Evolutionary conservation across 2,888 invertebrate species (phyloP), one percentile per base, ranked within the genome.

Genomic region (Lasioglossum lativentre): DNA sequence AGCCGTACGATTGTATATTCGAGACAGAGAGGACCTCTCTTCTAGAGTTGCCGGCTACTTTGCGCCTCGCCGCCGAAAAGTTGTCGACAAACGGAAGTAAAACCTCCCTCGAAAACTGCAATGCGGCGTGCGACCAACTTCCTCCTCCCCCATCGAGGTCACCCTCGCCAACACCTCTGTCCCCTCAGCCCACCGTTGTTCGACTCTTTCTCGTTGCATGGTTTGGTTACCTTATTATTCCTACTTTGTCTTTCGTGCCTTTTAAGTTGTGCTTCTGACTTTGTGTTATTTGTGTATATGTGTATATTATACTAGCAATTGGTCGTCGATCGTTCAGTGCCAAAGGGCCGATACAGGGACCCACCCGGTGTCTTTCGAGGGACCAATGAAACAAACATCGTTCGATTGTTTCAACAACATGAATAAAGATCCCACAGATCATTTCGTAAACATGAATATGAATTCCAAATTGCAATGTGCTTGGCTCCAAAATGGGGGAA

Each of bases 211-310:
- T 93, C 92, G 94, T 95, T 95, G 95, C 95, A 95, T 95, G 95
- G 94, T 95, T 95, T 87, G 92, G 93, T 95, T 95, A 93, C 93
- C 91, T 95, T 95, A 93, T 94, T 88, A 93, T 93, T 95, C 95
- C 95, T 95, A 94, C 94, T 93, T 95, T 95, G 96, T 96, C 96
- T 96, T 96, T 96, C 96, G 96, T 96, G 96, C 96, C 96, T 96
- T 96, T 96, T 95, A 95, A 96, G 96, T 96, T 96, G 91, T 93
- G 95, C 95, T 94, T 95, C 91, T 85, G 82, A 93, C 88, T 93
- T 92, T 93, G 92, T 93, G 94, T 94, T 93, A 91, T 88, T 92
- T 85, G 92, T 93, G 82, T 90, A 85, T 86, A 83, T 90, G 82
- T 89, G 80, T 86, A 80, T 83, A 82, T 76, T 85, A 78, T 82